phyloP scores from a whole-genome alignment of 2,113 vertebrate species.

The Casuarius casuarius region DNA sequence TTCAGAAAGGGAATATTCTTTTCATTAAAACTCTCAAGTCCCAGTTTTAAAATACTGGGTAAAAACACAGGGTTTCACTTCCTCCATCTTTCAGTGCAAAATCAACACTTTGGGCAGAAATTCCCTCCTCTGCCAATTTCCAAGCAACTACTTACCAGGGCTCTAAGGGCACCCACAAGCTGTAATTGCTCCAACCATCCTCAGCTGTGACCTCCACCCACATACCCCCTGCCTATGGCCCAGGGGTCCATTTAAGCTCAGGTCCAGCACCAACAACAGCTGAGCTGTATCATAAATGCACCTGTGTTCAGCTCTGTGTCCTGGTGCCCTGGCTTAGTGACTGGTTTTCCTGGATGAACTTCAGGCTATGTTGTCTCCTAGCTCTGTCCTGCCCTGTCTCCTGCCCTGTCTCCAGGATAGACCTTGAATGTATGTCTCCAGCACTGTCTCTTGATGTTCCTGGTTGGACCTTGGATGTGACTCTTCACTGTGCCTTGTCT shows the following conservation, averaged over 20 bases:
- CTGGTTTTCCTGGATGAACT: background rate
- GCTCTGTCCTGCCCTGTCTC: background rate
- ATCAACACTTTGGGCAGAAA: background rate
- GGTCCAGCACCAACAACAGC: accelerated
- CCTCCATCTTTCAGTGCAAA: background rate
- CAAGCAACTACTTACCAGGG: background rate
- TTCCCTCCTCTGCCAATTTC: background rate
- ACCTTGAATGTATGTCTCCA: background rate
- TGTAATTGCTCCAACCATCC: background rate
- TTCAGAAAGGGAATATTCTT: background rate
- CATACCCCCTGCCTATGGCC: accelerated
- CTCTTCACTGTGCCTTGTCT: background rate
- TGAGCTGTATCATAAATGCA: background rate
- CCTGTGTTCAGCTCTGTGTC: background rate
- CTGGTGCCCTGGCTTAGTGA: background rate
- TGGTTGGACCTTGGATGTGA: background rate
- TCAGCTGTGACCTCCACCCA: background rate
- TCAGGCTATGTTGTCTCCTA: accelerated
- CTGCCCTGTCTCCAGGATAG: accelerated
- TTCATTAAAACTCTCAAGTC: background rate
- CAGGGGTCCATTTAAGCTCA: background rate
- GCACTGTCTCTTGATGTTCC: background rate
- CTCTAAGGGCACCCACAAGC: background rate
- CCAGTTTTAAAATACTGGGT: background rate
- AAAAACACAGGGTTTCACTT: background rate